phyloP scores from a whole-genome alignment of 2,888 invertebrate genomes.

The Sinohyriopsis cumingii region DNA sequence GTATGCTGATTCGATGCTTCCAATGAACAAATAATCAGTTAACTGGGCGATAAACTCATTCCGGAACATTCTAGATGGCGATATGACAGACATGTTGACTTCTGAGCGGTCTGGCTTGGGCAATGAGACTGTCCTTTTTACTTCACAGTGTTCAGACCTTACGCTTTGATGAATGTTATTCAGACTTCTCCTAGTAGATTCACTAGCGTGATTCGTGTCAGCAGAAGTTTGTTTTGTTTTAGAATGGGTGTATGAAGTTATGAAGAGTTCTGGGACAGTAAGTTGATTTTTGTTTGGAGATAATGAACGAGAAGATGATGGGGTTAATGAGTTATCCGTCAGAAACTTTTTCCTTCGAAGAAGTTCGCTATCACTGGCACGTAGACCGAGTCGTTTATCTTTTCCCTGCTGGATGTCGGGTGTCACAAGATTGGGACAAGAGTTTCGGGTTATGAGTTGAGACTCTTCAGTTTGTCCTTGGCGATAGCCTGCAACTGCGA shows the following conservation, averaged over 20 bases:
- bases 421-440: conserved; percentile 31
- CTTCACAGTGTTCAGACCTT: conserved; percentile 8
- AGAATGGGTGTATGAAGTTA: conserved; percentile 49
- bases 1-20: conserved; percentile 71
- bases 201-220: neutral
- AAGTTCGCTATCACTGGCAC: conserved; percentile 19
- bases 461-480: too few relatives aligned
- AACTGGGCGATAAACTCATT: conserved; percentile 48
- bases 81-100: conserved; percentile 14
- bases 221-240: conserved; percentile 1
- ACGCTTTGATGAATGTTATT: conserved; percentile 23
- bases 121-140: conserved; percentile 19
- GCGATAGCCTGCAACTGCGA: too few relatives aligned
- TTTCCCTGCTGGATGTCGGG: neutral
- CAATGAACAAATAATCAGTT: conserved; percentile 69
- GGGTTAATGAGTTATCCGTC: neutral
- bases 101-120: conserved; percentile 13
- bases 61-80: conserved; percentile 38
- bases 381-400: too few relatives aligned
- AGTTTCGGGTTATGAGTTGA: conserved; percentile 3
- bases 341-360: conserved; percentile 5
- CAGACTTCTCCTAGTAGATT: conserved; percentile 23
- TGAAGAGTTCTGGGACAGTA: conserved; percentile 43
- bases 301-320: neutral
- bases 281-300: conserved; percentile 20